Evolutionary conservation across 2,113 vertebrate genomes (phyloP).

Genomic region (Recurvirostra avosetta): DNA sequence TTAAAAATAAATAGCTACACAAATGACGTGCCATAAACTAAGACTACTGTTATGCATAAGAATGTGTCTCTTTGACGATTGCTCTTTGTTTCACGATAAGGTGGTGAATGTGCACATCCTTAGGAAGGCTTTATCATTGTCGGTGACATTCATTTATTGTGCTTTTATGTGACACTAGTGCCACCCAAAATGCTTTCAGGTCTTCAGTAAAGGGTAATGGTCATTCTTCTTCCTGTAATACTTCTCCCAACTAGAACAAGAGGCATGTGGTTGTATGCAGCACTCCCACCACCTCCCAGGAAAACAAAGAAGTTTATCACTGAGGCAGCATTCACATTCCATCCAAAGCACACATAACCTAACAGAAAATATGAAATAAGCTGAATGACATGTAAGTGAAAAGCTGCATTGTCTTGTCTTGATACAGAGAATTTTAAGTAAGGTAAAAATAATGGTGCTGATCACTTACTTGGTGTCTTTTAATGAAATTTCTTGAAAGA

Average conservation of each 20-base stretch:
- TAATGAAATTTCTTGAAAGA: neutral
- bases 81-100: neutral
- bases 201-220: neutral
- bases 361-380: neutral
- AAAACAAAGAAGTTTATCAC: neutral
- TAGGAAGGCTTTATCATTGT: neutral
- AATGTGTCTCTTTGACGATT: neutral
- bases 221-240: neutral
- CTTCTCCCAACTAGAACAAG: neutral
- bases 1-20: constrained; percentile 47
- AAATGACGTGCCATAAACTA: constrained; percentile 34
- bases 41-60: constrained; percentile 1
- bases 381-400: neutral
- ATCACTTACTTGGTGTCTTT: neutral
- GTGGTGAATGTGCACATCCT: neutral
- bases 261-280: neutral
- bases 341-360: neutral
- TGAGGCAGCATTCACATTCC: neutral
- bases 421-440: neutral
- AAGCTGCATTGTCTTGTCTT: neutral
- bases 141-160: rapidly evolving
- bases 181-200: neutral
- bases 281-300: neutral
- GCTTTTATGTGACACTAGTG: neutral
- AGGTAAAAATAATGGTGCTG: neutral